These are phyloP conservation scores for Salvelinus fontinalis DNA, from an alignment of 2,113 vertebrate genomes.

Conservation along the genomic window DNA sequence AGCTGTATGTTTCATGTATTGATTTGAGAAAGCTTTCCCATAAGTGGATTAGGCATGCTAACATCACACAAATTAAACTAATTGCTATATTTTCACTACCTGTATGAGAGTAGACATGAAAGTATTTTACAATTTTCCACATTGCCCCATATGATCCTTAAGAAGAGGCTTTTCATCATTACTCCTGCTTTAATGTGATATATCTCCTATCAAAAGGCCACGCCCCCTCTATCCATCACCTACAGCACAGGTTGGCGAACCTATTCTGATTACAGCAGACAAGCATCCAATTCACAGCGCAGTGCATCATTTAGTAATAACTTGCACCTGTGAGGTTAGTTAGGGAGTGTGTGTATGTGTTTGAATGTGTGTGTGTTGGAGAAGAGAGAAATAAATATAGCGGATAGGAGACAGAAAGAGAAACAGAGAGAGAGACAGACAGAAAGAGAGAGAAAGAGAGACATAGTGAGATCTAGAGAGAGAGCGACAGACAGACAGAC, in stretches of 20 bases:
- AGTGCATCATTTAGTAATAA: constrained; percentile 45
- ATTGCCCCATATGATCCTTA: constrained; percentile 18
- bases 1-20: background rate
- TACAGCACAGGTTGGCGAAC: constrained; percentile 62
- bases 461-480: too few relatives aligned
- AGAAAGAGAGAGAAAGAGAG: too few relatives aligned
- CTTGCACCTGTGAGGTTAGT: background rate
- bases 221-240: constrained; percentile 71
- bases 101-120: background rate
- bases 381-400: too few relatives aligned
- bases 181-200: constrained; percentile 77
- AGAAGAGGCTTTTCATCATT: constrained; percentile 65
- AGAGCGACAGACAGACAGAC: too few relatives aligned
- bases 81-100: too few relatives aligned
- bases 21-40: background rate
- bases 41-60: background rate
- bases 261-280: constrained; percentile 67
- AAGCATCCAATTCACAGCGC: constrained; percentile 45
- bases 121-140: constrained; percentile 4
- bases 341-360: background rate
- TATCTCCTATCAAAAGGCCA: constrained; percentile 78
- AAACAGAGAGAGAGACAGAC: too few relatives aligned
- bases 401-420: too few relatives aligned
- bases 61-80: background rate
- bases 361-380: background rate